phyloP scores from a whole-genome alignment of 1,140 invertebrate genomes.

The Phymorhynchus buccinoides region DNA sequence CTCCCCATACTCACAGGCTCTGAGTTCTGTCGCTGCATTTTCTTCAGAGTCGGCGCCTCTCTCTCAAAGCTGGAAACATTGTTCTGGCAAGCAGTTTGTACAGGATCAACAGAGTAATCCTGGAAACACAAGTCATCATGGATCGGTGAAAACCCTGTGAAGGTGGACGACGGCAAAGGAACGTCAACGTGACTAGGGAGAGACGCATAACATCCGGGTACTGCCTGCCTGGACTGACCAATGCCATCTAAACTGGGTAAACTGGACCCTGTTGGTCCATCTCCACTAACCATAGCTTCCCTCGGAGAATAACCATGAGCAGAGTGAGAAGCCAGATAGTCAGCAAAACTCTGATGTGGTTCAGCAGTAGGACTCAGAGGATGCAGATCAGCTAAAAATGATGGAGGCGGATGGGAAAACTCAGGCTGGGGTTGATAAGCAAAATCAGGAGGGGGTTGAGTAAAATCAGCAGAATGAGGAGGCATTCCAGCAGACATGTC shows the following conservation, averaged over 20 bases:
- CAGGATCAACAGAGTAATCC: background rate
- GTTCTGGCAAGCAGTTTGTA: background rate
- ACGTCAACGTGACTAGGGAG: background rate
- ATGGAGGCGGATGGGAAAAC: slow-evolving; percentile 33
- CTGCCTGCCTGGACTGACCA: background rate
- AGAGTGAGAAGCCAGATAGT: background rate
- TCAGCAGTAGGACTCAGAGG: slow-evolving; percentile 42
- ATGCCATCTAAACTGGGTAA: background rate
- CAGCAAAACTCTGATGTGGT: background rate
- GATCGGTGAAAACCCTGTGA: background rate
- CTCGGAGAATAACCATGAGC: background rate
- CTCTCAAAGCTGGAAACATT: background rate
- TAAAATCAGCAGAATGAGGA: slow-evolving; percentile 17
- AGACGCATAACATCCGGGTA: background rate
- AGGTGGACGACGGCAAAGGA: background rate
- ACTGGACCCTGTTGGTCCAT: background rate
- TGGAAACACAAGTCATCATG: slow-evolving; percentile 5
- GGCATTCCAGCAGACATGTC: slow-evolving; percentile 21
- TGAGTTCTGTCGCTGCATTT: slow-evolving; percentile 30
- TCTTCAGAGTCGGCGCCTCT: background rate
- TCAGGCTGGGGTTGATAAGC: background rate
- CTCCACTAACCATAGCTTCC: background rate
- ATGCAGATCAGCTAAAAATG: slow-evolving; percentile 32
- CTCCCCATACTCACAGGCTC: background rate
- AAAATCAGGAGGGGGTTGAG: background rate